phyloP scores from a whole-genome alignment of 2,888 invertebrate genomes.

The Synanthedon tipuliformis region DNA sequence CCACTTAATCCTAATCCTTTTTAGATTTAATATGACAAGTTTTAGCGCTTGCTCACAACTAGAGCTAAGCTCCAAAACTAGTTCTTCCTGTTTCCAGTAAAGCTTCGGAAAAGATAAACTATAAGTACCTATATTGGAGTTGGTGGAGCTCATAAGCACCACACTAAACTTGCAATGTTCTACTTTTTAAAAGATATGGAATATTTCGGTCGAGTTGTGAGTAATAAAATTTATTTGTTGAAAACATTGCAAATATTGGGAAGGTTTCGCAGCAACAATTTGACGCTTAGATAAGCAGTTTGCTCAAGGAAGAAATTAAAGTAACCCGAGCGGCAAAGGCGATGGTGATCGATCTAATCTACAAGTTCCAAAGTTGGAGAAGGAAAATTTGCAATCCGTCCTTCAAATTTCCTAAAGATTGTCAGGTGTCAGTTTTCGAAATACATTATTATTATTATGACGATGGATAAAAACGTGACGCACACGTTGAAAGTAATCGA shows the following conservation, averaged over 20 bases:
- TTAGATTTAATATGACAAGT: too few relatives aligned
- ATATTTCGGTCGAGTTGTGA: not conserved
- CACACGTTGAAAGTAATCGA: too few relatives aligned
- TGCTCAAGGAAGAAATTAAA: constrained; percentile 37
- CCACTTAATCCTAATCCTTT: too few relatives aligned
- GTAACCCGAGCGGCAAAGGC: constrained; percentile 22
- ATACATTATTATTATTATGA: not conserved
- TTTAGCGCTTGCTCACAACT: too few relatives aligned
- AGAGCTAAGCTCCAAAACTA: not conserved
- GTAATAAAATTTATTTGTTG: not conserved
- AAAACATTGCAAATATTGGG: not conserved
- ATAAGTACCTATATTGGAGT: not conserved
- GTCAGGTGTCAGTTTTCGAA: not conserved
- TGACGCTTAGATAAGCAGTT: constrained; percentile 29
- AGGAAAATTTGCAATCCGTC: not conserved
- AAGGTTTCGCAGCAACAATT: constrained; percentile 15
- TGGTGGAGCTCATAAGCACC: not conserved
- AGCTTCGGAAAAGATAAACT: not conserved
- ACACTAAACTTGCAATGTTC: not conserved
- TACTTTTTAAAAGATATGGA: not conserved
- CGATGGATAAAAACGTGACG: too few relatives aligned
- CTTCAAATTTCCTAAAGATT: not conserved
- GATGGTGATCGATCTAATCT: constrained; percentile 16
- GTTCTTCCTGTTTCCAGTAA: not conserved
- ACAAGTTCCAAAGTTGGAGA: not conserved